phyloP scores from a whole-genome alignment of 2,113 vertebrate genomes.

The Notechis scutatus region DNA sequence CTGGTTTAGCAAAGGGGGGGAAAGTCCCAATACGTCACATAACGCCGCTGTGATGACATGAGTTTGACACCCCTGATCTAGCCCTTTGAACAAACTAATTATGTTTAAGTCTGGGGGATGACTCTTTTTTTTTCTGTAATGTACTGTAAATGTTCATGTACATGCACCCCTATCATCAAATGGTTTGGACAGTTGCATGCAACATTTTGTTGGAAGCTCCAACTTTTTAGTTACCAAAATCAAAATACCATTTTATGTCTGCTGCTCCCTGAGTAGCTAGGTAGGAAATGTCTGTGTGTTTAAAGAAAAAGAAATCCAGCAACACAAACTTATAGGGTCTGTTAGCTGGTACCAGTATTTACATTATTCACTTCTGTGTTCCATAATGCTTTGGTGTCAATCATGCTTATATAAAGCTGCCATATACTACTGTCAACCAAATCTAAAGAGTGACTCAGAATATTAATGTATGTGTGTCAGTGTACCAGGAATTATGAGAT shows the following conservation, averaged over 20 bases:
- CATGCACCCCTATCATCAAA: not conserved
- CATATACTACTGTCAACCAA: not conserved
- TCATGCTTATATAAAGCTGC: not conserved
- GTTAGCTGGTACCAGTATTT: not conserved
- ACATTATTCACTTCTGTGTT: constrained; percentile 3
- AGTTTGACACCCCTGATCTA: not conserved
- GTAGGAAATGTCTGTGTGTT: not conserved
- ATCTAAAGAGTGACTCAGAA: not conserved
- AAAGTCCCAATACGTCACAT: no score
- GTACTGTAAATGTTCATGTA: not conserved
- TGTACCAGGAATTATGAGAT: not conserved
- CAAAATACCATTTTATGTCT: not conserved
- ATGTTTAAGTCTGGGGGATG: not conserved
- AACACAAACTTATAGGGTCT: not conserved
- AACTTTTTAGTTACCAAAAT: not conserved
- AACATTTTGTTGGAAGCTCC: not conserved
- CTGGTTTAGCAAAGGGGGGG: no score
- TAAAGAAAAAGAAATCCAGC: not conserved
- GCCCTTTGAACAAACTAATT: not conserved
- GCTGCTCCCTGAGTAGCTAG: not conserved
- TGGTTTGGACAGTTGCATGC: not conserved
- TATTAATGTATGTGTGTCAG: not conserved
- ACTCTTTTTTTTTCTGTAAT: not conserved
- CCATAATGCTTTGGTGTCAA: not conserved
- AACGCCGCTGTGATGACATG: no score